phyloP scores from a whole-genome alignment of 1,140 invertebrate species.

The Achroia grisella region DNA sequence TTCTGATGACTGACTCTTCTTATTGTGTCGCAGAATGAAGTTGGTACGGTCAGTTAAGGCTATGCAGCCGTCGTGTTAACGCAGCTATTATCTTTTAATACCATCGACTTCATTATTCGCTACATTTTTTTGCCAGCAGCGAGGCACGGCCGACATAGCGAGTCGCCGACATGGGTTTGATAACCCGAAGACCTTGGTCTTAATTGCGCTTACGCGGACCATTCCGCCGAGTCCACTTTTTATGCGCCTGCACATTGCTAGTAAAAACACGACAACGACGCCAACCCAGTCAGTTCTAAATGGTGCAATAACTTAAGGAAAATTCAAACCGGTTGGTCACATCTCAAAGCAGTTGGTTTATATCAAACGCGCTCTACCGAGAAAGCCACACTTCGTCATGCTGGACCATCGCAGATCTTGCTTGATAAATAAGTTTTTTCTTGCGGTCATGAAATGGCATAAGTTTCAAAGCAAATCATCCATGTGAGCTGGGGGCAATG shows the following conservation, averaged over 20 bases:
- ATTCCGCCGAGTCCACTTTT: constrained; percentile 68
- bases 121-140: constrained; percentile 64
- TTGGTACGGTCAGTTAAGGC: constrained; percentile 44
- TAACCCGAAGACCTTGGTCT: constrained; percentile 72
- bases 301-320: constrained; percentile 41
- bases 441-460: constrained; percentile 16
- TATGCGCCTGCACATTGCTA: constrained; percentile 69
- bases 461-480: constrained; percentile 4
- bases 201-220: constrained; percentile 69
- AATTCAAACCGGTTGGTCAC: constrained; percentile 25
- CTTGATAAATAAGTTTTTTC: constrained; percentile 24
- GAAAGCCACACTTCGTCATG: constrained; percentile 39
- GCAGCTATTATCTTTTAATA: constrained; percentile 70
- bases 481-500: not conserved
- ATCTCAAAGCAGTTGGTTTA: constrained; percentile 37
- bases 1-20: constrained; percentile 15
- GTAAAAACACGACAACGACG: constrained; percentile 61
- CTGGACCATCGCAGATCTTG: constrained; percentile 38
- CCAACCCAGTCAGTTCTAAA: constrained; percentile 49
- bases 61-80: constrained; percentile 61
- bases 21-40: constrained; percentile 24
- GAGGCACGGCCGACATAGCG: constrained; percentile 51
- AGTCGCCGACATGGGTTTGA: constrained; percentile 65
- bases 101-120: constrained; percentile 67
- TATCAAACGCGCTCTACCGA: constrained; percentile 45